Conservation (phyloP, 2,113 vertebrate genomes). For the Syrmaticus mikado region DNA sequence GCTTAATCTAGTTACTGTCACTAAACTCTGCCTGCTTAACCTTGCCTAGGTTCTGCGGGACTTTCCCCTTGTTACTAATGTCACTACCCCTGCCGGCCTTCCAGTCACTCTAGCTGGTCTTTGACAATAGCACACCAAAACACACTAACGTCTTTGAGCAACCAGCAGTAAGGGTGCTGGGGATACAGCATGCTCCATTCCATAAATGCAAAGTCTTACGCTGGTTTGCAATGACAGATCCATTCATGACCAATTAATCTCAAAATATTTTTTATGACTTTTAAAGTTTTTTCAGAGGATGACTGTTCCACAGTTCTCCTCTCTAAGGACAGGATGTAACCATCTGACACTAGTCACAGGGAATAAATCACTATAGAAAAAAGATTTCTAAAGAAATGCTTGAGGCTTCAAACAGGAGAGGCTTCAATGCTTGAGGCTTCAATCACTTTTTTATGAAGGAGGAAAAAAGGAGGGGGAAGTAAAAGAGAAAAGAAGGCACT, state of each 20-base stretch:
- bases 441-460: background rate
- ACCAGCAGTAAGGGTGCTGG: background rate
- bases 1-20: background rate
- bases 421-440: no score
- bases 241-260: background rate
- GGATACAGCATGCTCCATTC: background rate
- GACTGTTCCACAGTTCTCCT: background rate
- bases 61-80: background rate
- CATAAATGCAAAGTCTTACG: background rate
- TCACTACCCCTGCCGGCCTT: background rate
- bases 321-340: background rate
- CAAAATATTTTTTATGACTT: background rate
- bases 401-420: background rate
- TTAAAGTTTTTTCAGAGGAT: background rate
- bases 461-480: background rate
- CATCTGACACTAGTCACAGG: background rate
- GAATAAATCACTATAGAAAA: background rate
- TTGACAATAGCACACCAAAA: fast-evolving
- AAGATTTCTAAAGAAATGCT: background rate
- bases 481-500: background rate
- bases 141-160: background rate
- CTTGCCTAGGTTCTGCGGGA: background rate
- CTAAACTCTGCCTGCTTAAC: background rate
- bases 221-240: background rate
- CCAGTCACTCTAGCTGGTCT: background rate